Evolutionary conservation across 2,113 vertebrate genomes (phyloP).

Genomic region (Ailuropoda melanoleuca): DNA sequence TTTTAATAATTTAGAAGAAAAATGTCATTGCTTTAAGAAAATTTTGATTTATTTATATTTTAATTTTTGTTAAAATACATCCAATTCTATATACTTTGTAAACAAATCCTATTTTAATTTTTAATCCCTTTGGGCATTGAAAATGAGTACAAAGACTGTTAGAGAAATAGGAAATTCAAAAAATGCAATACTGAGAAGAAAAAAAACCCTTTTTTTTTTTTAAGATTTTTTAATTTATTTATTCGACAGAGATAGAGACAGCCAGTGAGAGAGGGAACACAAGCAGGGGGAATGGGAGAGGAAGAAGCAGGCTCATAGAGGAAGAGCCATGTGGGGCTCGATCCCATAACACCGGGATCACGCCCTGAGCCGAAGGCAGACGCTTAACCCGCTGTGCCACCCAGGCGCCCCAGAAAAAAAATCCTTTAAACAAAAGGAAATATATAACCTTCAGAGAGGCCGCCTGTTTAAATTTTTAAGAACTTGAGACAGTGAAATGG

Average conservation of each 20-base stretch:
- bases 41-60: neutral
- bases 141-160: neutral
- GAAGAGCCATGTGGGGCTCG: too few species aligned
- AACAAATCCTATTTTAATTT: neutral
- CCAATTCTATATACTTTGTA: neutral
- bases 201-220: too few species aligned
- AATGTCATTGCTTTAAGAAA: neutral
- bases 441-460: neutral
- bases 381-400: too few species aligned
- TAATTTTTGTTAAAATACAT: neutral
- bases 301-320: too few species aligned
- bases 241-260: too few species aligned
- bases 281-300: too few species aligned
- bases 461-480: neutral
- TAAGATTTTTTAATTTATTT: too few species aligned
- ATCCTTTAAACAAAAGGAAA: conserved; percentile 74
- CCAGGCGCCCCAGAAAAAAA: too few species aligned
- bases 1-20: neutral
- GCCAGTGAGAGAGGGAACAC: too few species aligned
- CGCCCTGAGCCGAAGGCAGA: too few species aligned
- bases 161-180: neutral
- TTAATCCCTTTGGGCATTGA: neutral
- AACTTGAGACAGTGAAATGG: conserved; percentile 61
- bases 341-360: too few species aligned
- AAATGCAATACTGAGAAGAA: neutral